Evolutionary conservation across 2,888 invertebrate species (phyloP).

Genomic region (Eretmocerus hayati): DNA sequence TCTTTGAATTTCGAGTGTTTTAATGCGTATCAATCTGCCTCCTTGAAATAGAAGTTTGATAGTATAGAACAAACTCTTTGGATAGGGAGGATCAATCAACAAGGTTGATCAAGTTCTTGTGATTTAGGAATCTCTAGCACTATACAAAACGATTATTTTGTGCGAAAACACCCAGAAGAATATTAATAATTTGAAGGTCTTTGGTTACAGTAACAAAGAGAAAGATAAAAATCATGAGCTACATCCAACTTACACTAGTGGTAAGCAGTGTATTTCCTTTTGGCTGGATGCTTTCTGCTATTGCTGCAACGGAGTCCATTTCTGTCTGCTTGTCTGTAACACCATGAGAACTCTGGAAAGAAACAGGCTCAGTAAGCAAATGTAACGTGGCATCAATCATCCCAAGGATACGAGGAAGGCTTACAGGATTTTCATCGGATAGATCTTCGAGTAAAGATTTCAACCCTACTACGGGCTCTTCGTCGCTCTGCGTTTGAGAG

Average conservation of each 20-base stretch:
- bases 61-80: conserved; percentile 33
- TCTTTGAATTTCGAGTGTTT: too few species aligned
- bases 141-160: too few species aligned
- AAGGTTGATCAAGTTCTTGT: too few species aligned
- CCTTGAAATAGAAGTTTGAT: conserved; percentile 37
- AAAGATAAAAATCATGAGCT: conserved; percentile 1
- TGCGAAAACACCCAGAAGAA: too few species aligned
- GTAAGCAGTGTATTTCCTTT: conserved; percentile 95
- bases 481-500: conserved; percentile 41
- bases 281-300: conserved; percentile 94
- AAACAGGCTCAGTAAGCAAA: too few species aligned
- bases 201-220: conserved; percentile 10
- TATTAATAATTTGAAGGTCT: conserved; percentile 6
- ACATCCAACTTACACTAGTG: conserved; percentile 62
- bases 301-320: conserved; percentile 86
- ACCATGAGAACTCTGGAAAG: too few species aligned
- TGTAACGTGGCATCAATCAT: too few species aligned
- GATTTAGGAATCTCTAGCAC: too few species aligned
- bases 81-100: conserved; percentile 34
- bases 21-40: conserved; percentile 35
- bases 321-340: conserved; percentile 62
- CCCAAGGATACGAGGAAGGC: too few species aligned
- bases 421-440: conserved; percentile 38
- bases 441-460: conserved; percentile 54
- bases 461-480: conserved; percentile 51